These are phyloP conservation scores for Burhinus oedicnemus DNA, from an alignment of 2,113 vertebrate genomes.

Conservation along the genomic window DNA sequence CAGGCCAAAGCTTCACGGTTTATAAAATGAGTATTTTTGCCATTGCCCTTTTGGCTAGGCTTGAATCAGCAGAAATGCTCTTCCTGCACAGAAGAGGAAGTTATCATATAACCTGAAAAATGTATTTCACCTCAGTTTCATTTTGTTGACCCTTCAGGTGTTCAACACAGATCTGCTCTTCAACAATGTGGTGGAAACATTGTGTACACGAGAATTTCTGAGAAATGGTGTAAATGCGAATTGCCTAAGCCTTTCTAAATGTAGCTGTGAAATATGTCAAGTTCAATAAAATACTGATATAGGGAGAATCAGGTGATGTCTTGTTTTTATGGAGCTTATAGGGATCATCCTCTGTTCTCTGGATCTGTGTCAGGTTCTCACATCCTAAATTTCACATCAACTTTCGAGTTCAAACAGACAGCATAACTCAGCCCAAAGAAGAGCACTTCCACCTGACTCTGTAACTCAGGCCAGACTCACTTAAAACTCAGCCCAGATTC, in stretches of 20 bases:
- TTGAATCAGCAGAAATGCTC: background rate
- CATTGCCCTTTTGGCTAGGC: background rate
- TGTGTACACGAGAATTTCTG: background rate
- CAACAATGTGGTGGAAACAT: background rate
- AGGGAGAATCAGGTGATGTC: background rate
- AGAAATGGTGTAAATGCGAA: background rate
- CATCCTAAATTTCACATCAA: slow-evolving; percentile 14
- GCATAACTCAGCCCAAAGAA: slow-evolving; percentile 1
- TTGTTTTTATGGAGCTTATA: background rate
- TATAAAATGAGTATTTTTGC: background rate
- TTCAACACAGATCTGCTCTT: background rate
- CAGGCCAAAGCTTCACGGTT: background rate
- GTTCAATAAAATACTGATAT: background rate
- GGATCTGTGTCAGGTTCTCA: background rate
- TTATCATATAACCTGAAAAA: background rate
- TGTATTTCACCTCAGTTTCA: background rate
- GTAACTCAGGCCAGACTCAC: background rate
- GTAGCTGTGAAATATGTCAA: background rate
- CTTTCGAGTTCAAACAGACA: background rate
- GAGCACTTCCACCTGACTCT: slow-evolving; percentile 24
- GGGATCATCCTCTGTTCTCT: background rate
- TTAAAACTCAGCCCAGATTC: slow-evolving; percentile 25
- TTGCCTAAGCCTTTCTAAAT: background rate
- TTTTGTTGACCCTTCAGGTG: accelerated
- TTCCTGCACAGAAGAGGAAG: background rate